phyloP scores from a whole-genome alignment of 2,797 vertebrate species.

The Pseudocheirus occidentalis region DNA sequence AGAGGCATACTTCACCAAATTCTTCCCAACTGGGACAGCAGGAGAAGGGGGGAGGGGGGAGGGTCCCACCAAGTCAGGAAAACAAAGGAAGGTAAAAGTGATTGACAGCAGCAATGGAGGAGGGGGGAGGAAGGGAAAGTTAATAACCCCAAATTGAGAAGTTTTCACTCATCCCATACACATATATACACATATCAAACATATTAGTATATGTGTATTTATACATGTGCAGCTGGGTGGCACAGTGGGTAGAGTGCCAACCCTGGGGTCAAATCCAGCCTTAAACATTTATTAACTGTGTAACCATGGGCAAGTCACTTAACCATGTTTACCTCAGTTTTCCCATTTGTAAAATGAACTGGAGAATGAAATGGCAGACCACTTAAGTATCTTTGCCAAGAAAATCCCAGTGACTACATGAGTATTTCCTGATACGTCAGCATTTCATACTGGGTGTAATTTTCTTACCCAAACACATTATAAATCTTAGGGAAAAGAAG shows the following conservation, averaged over 20 bases:
- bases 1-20: too few relatives aligned
- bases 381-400: not conserved
- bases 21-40: too few relatives aligned
- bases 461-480: slow-evolving; percentile 79
- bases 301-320: not conserved
- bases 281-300: not conserved
- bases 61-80: too few relatives aligned
- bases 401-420: slow-evolving; percentile 66
- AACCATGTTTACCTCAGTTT: not conserved
- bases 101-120: too few relatives aligned
- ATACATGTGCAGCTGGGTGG: not conserved
- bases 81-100: too few relatives aligned
- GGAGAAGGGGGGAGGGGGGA: too few relatives aligned
- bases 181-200: not conserved
- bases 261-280: not conserved
- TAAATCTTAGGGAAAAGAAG: slow-evolving; percentile 71
- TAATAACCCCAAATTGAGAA: too few relatives aligned
- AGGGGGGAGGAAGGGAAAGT: too few relatives aligned
- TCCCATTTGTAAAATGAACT: not conserved
- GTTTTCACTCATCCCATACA: too few relatives aligned
- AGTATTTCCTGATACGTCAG: slow-evolving; percentile 74
- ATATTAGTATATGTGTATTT: too few relatives aligned
- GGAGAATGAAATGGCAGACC: not conserved
- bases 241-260: not conserved
- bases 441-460: slow-evolving; percentile 73